Base-by-base conservation (phyloP, 2,113 vertebrate species). In the Trogon surrucura region DNA sequence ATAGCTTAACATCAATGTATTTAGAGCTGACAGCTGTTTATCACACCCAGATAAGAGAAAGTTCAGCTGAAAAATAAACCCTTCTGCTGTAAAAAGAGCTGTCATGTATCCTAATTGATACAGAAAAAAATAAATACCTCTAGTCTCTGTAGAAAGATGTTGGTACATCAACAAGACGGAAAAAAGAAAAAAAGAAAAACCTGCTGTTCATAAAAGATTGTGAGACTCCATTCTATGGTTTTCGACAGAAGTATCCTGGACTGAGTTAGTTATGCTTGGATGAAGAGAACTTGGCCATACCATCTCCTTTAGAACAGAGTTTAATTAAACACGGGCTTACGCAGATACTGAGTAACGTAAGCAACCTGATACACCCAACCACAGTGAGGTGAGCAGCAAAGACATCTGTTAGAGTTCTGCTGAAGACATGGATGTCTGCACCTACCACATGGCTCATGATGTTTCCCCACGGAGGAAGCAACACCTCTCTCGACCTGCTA, bases 11-110 rank as follows among this genome's bases (percentile, higher is more conserved):
- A 93, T 75, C 69, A 81, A 22, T 77, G 27, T 45, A 84, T 38
- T 95, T 85, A 78, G 32, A 62, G 50, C 22, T 94, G 60, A 65
- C 30, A 93, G 29, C 14, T 96, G 85, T 92, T 79, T 89, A 66
- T 79, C 78, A 80, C 57, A 95, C 21, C 51, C 80, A 87, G 25
- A 16, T 79, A 89, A 87, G 58, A 82, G 91, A 92, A 96, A 38
- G n/a, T 72, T 97, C 67, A 89, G 12, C 58, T 91, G 48, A 62
- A 74, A 72, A 80, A 48, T 10, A 41, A 41, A 11, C 41, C 0
- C 50, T 91, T 60, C 48, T 95, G 53, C 38, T 77, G 16, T 51
- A 89, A 81, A 82, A 79, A 85, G 62, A 62, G 44, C 27, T 75
- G 16, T 38, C 64, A 61, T 21, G 16, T 70, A 38, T 61, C 62